Base-by-base conservation (phyloP, 2,888 invertebrate species). In the Plagiodera versicolora region DNA sequence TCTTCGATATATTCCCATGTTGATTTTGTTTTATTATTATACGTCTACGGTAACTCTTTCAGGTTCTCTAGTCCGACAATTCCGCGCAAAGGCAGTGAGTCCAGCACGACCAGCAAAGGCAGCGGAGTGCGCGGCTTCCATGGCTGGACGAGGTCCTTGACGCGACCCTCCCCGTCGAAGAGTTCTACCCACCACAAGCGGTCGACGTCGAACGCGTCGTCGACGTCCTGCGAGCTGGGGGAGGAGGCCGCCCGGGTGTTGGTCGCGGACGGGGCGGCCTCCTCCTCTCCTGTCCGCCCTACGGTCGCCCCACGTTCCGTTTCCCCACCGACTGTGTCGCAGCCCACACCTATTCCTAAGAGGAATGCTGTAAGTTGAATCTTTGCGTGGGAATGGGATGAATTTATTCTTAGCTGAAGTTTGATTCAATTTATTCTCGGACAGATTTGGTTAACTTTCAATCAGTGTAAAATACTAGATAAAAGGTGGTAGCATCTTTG, bases 201-300 rank as follows among this genome's bases (percentile, higher is more conserved):
- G 53, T 69, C 70, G 53, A 58, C 65, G 62, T 72, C 76, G 48
- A 72, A 69, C 68, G 70, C 75, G 45, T 78, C 77, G 48, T 75
- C 76, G 60, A 73, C 75, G 52, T 75, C 77, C 65, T 78, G 76
- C 70, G 79, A 79, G 67, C 71, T 78, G 81, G 85, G 81, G 84
- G 85, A 74, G 85, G 86, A 77, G 83, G 85, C 71, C 81, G 81
- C 83, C 78, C 79, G 80, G 72, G 85, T 66, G 61, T 65, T 68
- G 44, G 56, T 67, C 16, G 60, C 67, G 39, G 65, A 77, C 79
- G 83, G 74, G 82, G 83, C 74, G 83, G 84, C 80, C 83, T 84
- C 80, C 84, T 85, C 76, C 84, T 85, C 77, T 87, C 54, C 52
- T 24, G 48, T 58, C 66, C 67, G 46, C 56, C 67, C 14, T n/a